A percentile compares a stretch with the other conserved stretches of the same genome.
These are phyloP conservation scores for Urocitellus parryii DNA, from an alignment of 2,113 vertebrate genomes.

Conservation along the genomic window DNA sequence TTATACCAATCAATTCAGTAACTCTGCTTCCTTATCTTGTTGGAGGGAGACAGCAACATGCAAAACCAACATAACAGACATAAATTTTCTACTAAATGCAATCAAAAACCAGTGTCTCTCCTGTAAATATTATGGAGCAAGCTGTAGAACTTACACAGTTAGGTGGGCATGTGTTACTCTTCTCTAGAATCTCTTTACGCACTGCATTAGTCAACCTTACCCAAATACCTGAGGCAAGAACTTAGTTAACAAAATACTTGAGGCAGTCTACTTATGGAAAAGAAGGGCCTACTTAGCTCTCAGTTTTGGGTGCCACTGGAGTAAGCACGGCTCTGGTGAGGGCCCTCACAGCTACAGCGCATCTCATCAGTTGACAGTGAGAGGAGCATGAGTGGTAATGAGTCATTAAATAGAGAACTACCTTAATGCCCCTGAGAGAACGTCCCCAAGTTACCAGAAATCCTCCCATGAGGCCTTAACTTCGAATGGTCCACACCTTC, in stretches of 20 bases:
- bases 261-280: not conserved
- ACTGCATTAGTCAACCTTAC: not conserved
- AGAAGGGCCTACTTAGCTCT: not conserved
- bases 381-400: not conserved
- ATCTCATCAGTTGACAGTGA: not conserved
- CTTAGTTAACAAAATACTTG: not conserved
- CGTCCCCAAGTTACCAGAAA: not conserved
- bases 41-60: not conserved
- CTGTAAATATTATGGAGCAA: not conserved
- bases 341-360: not conserved
- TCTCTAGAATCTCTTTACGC: not conserved
- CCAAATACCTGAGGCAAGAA: not conserved
- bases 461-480: not conserved
- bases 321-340: not conserved
- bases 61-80: not conserved
- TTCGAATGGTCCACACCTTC: not conserved
- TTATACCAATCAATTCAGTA: not conserved
- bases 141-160: not conserved
- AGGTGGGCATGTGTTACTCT: not conserved
- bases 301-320: too few species aligned
- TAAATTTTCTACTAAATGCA: not conserved
- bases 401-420: not conserved
- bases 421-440: not conserved
- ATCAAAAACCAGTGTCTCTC: not conserved
- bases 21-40: not conserved